Evolutionary conservation across 2,888 invertebrate genomes (phyloP).

Genomic region (Aelia acuminata): DNA sequence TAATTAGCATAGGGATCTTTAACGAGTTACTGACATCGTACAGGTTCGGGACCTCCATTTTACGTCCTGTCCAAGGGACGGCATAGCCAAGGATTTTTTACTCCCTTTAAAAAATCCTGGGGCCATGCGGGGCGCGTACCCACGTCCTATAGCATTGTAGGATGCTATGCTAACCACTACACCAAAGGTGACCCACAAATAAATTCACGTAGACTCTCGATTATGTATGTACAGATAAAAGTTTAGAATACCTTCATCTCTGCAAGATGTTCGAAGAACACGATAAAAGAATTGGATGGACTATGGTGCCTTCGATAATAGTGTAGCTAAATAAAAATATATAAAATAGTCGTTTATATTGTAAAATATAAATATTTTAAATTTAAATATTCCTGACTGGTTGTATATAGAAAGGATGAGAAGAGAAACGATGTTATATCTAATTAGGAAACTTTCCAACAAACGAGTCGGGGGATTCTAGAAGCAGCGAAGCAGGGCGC

Average conservation of each 20-base stretch:
- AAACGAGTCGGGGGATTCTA: neutral
- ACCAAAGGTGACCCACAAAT: too few species aligned
- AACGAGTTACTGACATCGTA: too few species aligned
- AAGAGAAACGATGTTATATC: conserved; percentile 4
- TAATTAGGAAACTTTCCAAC: conserved; percentile 31
- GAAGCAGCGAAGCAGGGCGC: neutral
- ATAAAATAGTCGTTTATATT: neutral
- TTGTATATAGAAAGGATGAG: neutral
- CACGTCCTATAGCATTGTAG: too few species aligned
- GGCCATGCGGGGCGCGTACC: too few species aligned
- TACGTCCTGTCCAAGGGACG: too few species aligned
- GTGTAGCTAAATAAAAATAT: neutral
- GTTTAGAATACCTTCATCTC: neutral
- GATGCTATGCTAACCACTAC: too few species aligned
- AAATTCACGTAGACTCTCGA: neutral
- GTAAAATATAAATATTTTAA: neutral
- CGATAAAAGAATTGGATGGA: neutral
- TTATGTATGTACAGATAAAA: neutral
- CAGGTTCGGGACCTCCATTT: too few species aligned
- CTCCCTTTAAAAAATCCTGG: too few species aligned
- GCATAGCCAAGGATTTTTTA: too few species aligned
- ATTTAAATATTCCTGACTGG: neutral
- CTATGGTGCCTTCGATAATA: neutral
- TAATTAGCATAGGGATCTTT: too few species aligned
- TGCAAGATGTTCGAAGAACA: neutral